Percentiles rank a stretch among this genome's conserved stretches.
Evolutionary conservation across 1,140 invertebrate species (phyloP).

Genomic region (Leptonema lineaticorne): DNA sequence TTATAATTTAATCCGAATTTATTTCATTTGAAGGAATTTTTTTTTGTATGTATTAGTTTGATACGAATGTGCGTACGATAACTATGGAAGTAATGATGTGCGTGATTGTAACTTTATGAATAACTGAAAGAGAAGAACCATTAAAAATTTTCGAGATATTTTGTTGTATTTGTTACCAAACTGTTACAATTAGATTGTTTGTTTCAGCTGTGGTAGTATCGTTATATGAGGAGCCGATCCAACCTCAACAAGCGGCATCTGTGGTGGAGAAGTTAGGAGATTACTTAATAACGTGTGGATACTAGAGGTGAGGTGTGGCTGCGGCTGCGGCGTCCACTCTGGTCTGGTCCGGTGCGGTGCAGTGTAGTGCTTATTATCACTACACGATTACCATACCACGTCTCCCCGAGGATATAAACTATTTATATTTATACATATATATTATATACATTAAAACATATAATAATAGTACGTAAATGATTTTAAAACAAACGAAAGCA

Average conservation of each 20-base stretch:
- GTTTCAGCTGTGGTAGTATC: slow-evolving; percentile 84
- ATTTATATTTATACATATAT: background rate
- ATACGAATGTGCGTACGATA: too few species aligned
- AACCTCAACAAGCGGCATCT: slow-evolving; percentile 90
- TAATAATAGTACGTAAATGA: background rate
- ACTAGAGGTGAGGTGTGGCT: slow-evolving; percentile 66
- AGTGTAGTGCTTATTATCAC: background rate
- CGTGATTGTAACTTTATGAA: too few species aligned
- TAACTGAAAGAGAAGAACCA: too few species aligned
- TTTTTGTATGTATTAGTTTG: too few species aligned
- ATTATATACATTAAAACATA: background rate
- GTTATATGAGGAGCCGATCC: slow-evolving; percentile 91
- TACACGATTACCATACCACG: background rate
- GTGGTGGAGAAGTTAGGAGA: slow-evolving; percentile 95
- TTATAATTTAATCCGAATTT: too few species aligned
- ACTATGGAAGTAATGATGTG: too few species aligned
- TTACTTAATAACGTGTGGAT: slow-evolving; percentile 91
- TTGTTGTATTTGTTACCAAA: too few species aligned
- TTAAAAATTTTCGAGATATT: too few species aligned
- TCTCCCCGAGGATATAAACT: background rate
- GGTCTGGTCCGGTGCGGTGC: background rate
- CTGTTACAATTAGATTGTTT: slow-evolving; percentile 35
- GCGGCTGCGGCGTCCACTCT: background rate
- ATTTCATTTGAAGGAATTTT: too few species aligned
- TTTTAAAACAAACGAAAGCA: too few species aligned